These are phyloP conservation scores for Campylomormyrus tamandua DNA, from an alignment of 2,113 vertebrate species.

Conservation along the genomic window DNA sequence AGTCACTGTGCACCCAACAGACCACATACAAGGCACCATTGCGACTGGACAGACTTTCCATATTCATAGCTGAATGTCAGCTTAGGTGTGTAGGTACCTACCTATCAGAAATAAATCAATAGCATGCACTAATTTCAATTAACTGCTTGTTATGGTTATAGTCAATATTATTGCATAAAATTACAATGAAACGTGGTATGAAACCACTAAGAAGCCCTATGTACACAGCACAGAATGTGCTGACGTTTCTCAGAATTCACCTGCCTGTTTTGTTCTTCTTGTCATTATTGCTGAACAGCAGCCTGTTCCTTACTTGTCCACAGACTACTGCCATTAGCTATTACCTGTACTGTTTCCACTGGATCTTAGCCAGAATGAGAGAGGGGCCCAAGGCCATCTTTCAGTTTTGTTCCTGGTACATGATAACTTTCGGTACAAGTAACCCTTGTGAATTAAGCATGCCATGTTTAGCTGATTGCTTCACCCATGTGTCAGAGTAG, in stretches of 20 bases:
- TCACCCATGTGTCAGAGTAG: neutral
- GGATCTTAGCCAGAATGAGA: neutral
- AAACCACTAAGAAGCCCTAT: neutral
- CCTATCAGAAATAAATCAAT: neutral
- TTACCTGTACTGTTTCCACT: neutral
- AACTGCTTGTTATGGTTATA: neutral
- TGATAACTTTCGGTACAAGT: neutral
- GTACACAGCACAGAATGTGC: neutral
- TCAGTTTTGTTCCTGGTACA: neutral
- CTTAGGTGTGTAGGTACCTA: neutral
- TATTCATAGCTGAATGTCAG: neutral
- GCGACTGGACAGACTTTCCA: neutral
- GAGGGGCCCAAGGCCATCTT: neutral
- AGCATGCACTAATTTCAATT: neutral
- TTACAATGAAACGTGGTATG: neutral
- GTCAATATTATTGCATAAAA: neutral
- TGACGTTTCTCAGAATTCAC: neutral
- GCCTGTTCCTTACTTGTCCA: neutral
- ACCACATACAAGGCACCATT: neutral
- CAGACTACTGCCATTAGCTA: neutral
- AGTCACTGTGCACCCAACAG: neutral
- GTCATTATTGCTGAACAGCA: neutral
- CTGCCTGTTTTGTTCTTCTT: neutral
- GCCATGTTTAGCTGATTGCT: neutral
- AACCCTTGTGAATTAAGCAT: neutral